Evolutionary conservation across 1,140 invertebrate species (phyloP).

Genomic region (Limonius californicus): DNA sequence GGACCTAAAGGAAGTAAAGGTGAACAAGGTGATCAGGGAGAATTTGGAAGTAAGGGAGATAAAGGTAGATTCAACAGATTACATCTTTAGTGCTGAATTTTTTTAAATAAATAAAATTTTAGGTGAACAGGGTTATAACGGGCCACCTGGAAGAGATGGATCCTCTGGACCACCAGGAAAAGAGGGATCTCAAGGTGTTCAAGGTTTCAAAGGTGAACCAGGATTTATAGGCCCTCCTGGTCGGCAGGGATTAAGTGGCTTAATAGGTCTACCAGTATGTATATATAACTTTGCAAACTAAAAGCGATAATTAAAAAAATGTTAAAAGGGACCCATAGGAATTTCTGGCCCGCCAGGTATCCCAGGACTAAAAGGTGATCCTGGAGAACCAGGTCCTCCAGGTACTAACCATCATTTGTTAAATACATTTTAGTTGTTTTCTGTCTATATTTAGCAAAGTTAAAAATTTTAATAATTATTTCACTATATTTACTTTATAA

Average conservation of each 20-base stretch:
- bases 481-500: too few species aligned
- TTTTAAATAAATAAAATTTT: not conserved
- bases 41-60: slow-evolving; percentile 42
- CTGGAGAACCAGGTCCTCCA: slow-evolving; percentile 41
- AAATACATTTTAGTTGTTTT: too few species aligned
- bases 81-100: not conserved
- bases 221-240: slow-evolving; percentile 34
- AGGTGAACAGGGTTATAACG: slow-evolving; percentile 45
- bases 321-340: not conserved
- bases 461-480: too few species aligned
- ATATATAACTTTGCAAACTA: too few species aligned
- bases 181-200: slow-evolving; percentile 39
- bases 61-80: slow-evolving; percentile 33
- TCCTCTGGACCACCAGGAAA: slow-evolving; percentile 29
- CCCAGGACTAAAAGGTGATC: slow-evolving; percentile 29
- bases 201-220: slow-evolving; percentile 41
- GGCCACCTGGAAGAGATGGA: slow-evolving; percentile 38
- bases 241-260: slow-evolving; percentile 37
- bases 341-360: not conserved
- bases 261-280: slow-evolving; percentile 40
- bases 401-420: too few species aligned
- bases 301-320: too few species aligned
- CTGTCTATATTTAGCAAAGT: too few species aligned
- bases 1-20: slow-evolving; percentile 50
- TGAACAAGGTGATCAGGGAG: slow-evolving; percentile 44